phyloP scores from a whole-genome alignment of 2,113 vertebrate species.

The Crocuta crocuta region DNA sequence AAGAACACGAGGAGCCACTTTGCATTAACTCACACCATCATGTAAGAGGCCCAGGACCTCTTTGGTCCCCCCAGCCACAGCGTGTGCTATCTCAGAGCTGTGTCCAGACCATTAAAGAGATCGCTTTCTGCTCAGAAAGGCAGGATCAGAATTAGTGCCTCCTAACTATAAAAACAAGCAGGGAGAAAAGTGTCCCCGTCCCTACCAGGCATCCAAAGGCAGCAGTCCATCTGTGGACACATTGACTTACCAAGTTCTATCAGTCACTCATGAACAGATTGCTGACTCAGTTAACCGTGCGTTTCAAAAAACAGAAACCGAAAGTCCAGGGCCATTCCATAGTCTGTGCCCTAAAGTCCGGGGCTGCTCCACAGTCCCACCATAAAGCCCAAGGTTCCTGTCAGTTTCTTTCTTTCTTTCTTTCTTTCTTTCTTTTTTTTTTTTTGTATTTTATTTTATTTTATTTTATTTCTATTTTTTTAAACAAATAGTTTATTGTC shows the following conservation, averaged over 20 bases:
- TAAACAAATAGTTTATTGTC: too few relatives aligned
- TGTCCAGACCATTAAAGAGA: not conserved
- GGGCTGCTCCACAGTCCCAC: not conserved
- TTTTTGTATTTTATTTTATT: too few relatives aligned
- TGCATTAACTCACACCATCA: not conserved
- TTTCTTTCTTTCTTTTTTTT: too few relatives aligned
- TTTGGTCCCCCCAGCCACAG: not conserved
- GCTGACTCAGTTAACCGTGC: not conserved
- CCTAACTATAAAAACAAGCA: not conserved
- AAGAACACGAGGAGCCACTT: not conserved
- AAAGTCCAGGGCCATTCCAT: not conserved
- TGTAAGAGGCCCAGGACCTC: not conserved
- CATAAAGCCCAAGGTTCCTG: not conserved
- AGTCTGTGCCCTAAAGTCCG: conserved; percentile 21
- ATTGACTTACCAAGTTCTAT: not conserved
- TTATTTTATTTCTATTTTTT: too few relatives aligned
- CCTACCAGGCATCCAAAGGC: not conserved
- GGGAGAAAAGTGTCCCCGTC: not conserved
- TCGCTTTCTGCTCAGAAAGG: not conserved
- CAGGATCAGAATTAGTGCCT: not conserved
- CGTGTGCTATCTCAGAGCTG: not conserved
- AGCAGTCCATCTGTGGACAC: not conserved
- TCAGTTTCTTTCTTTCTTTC: not conserved
- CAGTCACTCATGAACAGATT: not conserved
- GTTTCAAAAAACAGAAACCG: conserved; percentile 53